Evolutionary conservation across 2,888 invertebrate genomes (phyloP).

Genomic region (Ecliptopera silaceata): DNA sequence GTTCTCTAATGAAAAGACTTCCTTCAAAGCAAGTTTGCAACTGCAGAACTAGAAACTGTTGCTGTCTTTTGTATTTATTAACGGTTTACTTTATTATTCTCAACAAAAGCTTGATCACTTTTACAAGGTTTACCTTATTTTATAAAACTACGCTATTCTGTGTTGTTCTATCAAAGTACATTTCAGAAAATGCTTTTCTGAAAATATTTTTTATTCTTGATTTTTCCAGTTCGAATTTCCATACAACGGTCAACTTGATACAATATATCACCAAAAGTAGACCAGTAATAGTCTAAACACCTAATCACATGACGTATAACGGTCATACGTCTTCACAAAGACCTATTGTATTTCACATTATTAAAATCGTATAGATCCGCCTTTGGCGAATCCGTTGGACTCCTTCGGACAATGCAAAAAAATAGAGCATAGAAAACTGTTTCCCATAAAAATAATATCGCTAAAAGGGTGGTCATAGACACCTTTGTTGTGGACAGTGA

Average conservation of each 20-base stretch:
- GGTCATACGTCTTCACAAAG: slow-evolving; percentile 60
- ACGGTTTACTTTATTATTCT: slow-evolving; percentile 8
- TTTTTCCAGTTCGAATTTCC: slow-evolving; percentile 6
- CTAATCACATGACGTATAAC: slow-evolving; percentile 59
- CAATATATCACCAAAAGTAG: slow-evolving; percentile 26
- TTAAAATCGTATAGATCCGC: slow-evolving; percentile 73
- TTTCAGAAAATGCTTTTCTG: background rate
- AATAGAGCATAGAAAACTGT: slow-evolving; percentile 75
- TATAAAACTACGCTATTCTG: too few species aligned
- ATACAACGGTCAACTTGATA: slow-evolving; percentile 16
- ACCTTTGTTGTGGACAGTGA: slow-evolving; percentile 74
- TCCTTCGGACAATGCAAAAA: slow-evolving; percentile 78
- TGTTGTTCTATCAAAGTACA: background rate
- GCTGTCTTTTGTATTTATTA: slow-evolving; percentile 4
- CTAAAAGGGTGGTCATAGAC: slow-evolving; percentile 66
- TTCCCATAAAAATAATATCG: slow-evolving; percentile 78
- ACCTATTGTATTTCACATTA: slow-evolving; percentile 59
- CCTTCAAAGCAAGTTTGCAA: slow-evolving; percentile 10
- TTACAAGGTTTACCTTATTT: too few species aligned
- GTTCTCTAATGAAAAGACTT: slow-evolving; percentile 20
- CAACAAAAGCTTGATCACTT: too few species aligned
- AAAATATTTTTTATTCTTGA: background rate
- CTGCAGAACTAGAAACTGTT: slow-evolving; percentile 2
- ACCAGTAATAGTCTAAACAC: slow-evolving; percentile 21
- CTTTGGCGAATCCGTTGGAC: slow-evolving; percentile 69